Evolutionary conservation across 2,888 invertebrate species (phyloP).

Genomic region (Cephonodes hylas): DNA sequence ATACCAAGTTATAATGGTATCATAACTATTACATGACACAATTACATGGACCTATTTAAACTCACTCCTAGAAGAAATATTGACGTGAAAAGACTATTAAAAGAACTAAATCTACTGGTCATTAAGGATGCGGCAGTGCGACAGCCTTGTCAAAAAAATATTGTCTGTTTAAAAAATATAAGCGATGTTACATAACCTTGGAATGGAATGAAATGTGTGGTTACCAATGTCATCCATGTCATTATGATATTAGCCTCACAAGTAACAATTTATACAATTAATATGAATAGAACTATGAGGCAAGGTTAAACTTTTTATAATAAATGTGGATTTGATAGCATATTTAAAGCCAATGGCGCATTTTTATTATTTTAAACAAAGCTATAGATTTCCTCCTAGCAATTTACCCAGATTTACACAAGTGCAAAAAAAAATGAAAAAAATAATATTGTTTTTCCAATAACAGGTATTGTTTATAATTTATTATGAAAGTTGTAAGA

Average conservation of each 20-base stretch:
- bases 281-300: background rate
- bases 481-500: too few species aligned
- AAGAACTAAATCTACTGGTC: background rate
- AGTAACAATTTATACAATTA: background rate
- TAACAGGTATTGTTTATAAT: too few species aligned
- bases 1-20: slow-evolving; percentile 87
- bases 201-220: background rate
- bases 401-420: too few species aligned
- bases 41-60: background rate
- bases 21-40: background rate
- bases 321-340: background rate
- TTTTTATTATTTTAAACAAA: background rate
- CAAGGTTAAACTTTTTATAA: background rate
- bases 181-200: background rate
- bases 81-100: background rate
- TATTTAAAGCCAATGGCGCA: background rate
- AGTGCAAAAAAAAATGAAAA: too few species aligned
- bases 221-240: background rate
- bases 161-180: too few species aligned
- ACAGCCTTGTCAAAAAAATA: background rate
- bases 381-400: too few species aligned
- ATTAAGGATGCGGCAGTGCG: background rate
- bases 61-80: background rate
- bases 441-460: too few species aligned
- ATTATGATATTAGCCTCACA: too few species aligned